Evolutionary conservation across 2,113 vertebrate genomes (phyloP).

Genomic region (Pollimyrus isidori): DNA sequence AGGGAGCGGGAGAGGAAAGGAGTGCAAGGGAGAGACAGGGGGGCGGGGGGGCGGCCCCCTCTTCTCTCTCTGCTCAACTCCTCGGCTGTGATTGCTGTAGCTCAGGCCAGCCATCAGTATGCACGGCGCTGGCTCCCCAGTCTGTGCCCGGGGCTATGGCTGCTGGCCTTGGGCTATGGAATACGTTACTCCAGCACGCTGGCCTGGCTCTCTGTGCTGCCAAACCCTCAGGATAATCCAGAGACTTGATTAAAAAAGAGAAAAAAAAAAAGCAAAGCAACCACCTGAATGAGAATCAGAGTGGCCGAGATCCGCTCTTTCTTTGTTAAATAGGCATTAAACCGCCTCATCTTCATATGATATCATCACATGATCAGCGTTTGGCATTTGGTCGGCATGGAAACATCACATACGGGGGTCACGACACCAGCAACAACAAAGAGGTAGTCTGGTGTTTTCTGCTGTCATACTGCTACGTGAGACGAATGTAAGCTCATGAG

Average conservation of each 20-base stretch:
- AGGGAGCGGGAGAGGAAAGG: constrained; percentile 24
- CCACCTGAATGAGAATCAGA: constrained; percentile 47
- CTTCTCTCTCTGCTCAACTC: constrained; percentile 63
- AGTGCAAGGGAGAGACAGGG: constrained; percentile 34
- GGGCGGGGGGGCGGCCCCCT: constrained; percentile 54
- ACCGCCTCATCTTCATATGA: constrained; percentile 7
- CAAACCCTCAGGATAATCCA: constrained; percentile 69
- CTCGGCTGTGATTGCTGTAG: constrained; percentile 68
- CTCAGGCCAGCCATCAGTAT: constrained; percentile 67
- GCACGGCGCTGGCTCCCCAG: constrained; percentile 60
- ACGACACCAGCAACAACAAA: background rate
- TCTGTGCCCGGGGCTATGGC: constrained; percentile 67
- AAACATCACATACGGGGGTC: background rate
- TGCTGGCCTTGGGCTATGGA: constrained; percentile 53
- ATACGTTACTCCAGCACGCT: constrained; percentile 10
- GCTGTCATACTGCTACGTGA: background rate
- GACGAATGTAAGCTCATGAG: background rate
- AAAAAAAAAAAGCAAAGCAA: constrained; percentile 42
- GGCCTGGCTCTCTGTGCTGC: constrained; percentile 50
- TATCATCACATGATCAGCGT: background rate
- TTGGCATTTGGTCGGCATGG: background rate
- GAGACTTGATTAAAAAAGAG: constrained; percentile 52
- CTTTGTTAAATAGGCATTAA: constrained; percentile 60
- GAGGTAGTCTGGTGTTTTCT: background rate
- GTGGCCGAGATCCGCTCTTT: constrained; percentile 47